Evolutionary conservation across 2,888 invertebrate genomes (phyloP).

Genomic region (Yponomeuta malinellus): DNA sequence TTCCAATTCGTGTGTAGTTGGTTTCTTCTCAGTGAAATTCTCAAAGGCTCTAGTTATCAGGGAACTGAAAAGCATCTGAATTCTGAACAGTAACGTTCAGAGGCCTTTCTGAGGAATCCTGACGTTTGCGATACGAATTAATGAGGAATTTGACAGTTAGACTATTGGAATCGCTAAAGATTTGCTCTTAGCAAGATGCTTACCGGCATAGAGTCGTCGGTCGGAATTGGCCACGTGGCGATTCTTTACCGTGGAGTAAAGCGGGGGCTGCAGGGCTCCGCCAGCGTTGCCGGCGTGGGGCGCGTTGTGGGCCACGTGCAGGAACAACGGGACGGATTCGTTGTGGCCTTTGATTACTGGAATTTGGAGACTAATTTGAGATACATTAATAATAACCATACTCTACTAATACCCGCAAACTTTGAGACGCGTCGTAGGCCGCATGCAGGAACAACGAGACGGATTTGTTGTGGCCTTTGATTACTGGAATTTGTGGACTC

Average conservation of each 20-base stretch:
- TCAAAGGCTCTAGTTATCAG: no score
- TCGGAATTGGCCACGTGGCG: constrained; percentile 81
- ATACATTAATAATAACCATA: no score
- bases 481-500: constrained; percentile 53
- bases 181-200: not conserved
- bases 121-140: no score
- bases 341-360: constrained; percentile 78
- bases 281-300: constrained; percentile 87
- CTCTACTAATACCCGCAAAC: no score
- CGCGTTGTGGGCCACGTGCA: constrained; percentile 88
- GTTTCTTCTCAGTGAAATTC: no score
- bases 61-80: no score
- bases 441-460: constrained; percentile 79
- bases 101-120: no score
- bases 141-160: no score
- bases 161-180: no score
- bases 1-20: no score
- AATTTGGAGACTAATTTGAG: constrained; percentile 17
- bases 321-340: constrained; percentile 80
- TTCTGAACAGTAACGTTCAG: no score
- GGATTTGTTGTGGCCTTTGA: constrained; percentile 73
- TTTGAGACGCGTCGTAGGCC: not conserved
- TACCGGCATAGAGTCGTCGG: constrained; percentile 85
- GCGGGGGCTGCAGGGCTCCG: constrained; percentile 83
- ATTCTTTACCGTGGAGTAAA: constrained; percentile 79